Evolutionary conservation across 2,888 invertebrate genomes (phyloP), one percentile per base, ranked within the genome.

Genomic region (Notocelia uddmanniana): DNA sequence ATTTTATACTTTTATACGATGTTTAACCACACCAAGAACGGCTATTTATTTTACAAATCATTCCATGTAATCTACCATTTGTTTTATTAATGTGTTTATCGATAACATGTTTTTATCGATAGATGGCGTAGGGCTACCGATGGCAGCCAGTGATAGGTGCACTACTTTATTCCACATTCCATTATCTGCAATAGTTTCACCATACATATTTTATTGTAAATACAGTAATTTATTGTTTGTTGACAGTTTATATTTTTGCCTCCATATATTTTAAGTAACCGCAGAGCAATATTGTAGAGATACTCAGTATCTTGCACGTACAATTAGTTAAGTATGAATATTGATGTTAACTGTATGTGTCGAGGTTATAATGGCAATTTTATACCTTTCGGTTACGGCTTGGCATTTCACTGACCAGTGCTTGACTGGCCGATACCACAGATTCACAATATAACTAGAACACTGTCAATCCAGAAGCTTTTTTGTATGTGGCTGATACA

Each of bases 171-270:
- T 74, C 79, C 84, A 90, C 91, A 91, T 92, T 92, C 91, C 91
- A 85, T 82, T 74, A 79, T 79, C 84, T 90, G 92, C 92, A 92
- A 93, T 92, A 92, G 90, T 86, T 84, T 78, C 77, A 71, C 78
- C 74, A 69, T 78, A 74, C 79, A 84, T 79, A 81, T 84, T 81
- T 80, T 82, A 82, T 75, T 78, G 76, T 80, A 80, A 78, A 80
- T 83, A 80, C 76, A 78, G 75, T 79, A 68, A 76, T 76, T 73
- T 73, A 69, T 78, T 78, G 69, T 79, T 81, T 77, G 76, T 75
- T 75, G 74, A 69, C 72, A 78, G 76, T 76, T 81, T 77, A 76
- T 76, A 76, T 75, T 77, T 79, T 75, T 67, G 55, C 37, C 45
- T 62, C 50, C 68, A 21, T 72, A 55, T 69, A 57, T 67, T 63